Percentiles rank a stretch among this genome's conserved stretches.
phyloP scores from a whole-genome alignment of 2,113 vertebrate species.

The Sturnira hondurensis region DNA sequence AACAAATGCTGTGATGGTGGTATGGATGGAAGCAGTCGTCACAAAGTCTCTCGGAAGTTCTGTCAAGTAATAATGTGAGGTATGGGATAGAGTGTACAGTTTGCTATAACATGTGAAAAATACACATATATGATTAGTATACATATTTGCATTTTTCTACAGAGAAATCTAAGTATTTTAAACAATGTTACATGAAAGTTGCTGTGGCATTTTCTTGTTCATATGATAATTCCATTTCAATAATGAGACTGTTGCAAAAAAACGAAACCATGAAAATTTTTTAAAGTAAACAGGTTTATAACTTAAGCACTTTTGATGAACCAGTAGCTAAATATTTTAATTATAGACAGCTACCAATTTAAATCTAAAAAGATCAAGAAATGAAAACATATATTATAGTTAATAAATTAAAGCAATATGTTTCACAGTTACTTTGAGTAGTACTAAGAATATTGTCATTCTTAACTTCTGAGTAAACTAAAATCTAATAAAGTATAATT shows the following conservation, averaged over 20 bases:
- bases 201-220: background rate
- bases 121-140: background rate
- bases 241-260: background rate
- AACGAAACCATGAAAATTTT: background rate
- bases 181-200: background rate
- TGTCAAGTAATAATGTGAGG: background rate
- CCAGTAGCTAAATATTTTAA: background rate
- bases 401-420: background rate
- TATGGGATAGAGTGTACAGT: background rate
- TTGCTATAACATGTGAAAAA: background rate
- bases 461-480: too few species aligned
- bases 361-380: constrained; percentile 12
- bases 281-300: background rate
- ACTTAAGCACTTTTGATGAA: background rate
- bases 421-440: too few species aligned
- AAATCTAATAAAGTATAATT: too few species aligned
- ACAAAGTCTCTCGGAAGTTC: background rate
- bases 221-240: background rate
- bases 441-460: too few species aligned
- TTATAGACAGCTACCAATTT: background rate
- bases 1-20: background rate
- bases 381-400: background rate
- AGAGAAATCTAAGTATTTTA: background rate
- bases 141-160: background rate
- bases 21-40: background rate